phyloP scores from a whole-genome alignment of 37 sponge, comb jelly and placozoan genomes.

The Oscarella lobularis region DNA sequence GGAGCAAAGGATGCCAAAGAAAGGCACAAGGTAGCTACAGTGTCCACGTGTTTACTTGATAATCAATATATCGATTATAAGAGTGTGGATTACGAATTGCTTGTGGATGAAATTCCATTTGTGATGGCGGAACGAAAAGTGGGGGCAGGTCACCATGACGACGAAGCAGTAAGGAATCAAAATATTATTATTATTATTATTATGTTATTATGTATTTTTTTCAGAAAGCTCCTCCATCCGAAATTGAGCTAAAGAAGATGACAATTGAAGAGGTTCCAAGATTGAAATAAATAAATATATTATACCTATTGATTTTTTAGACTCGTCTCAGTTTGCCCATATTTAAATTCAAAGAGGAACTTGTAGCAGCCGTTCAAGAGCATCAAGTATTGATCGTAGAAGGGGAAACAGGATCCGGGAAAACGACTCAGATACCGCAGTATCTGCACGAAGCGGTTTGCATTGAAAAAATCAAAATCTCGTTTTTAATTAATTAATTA shows the following conservation, averaged over 20 bases:
- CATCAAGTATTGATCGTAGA: slow-evolving; percentile 91
- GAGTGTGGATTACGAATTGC: slow-evolving; percentile 81
- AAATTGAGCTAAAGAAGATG: slow-evolving; percentile 52
- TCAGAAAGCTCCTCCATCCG: slow-evolving; percentile 21
- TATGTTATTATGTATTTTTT: neutral
- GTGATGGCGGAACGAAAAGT: slow-evolving; percentile 61
- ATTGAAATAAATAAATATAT: neutral
- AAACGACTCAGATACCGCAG: slow-evolving; percentile 98
- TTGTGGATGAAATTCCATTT: slow-evolving; percentile 82
- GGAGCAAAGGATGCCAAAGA: slow-evolving; percentile 78
- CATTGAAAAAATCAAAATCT: neutral
- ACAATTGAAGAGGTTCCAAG: slow-evolving; percentile 40
- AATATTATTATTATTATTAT: neutral
- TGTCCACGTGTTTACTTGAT: too few species aligned
- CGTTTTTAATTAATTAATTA: neutral
- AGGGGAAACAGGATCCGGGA: slow-evolving; percentile 98
- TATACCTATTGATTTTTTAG: too few species aligned
- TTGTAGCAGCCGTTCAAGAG: slow-evolving; percentile 70
- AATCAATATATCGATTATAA: too few species aligned
- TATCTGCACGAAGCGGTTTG: slow-evolving; percentile 54
- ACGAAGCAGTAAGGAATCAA: neutral
- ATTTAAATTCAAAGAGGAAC: slow-evolving; percentile 59
- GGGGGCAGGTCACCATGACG: slow-evolving; percentile 34
- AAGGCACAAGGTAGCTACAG: slow-evolving; percentile 45
- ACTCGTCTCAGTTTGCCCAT: slow-evolving; percentile 84